Percentiles rank a stretch among this genome's conserved stretches.
phyloP scores from a whole-genome alignment of 1,140 invertebrate species.

The Metaphire vulgaris region DNA sequence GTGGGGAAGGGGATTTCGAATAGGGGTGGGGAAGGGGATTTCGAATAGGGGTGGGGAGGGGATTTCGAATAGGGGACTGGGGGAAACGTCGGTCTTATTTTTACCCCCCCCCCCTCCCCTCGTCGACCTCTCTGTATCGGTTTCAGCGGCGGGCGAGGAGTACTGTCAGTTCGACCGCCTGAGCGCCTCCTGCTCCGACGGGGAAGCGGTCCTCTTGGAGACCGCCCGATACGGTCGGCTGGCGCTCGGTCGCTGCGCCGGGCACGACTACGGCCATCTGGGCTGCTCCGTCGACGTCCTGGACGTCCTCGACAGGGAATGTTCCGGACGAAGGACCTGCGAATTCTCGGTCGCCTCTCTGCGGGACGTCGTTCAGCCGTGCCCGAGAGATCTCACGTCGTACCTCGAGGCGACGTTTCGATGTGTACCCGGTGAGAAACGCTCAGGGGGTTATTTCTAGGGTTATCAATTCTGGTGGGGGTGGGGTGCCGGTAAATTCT shows the following conservation, averaged over 20 bases:
- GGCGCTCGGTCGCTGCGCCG: slow-evolving; percentile 13
- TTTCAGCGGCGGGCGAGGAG: no score
- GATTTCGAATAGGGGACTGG: no score
- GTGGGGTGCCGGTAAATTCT: no score
- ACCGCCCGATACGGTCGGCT: slow-evolving; percentile 11
- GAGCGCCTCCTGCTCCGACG: not conserved
- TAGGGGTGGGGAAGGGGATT: no score
- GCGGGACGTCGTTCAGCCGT: slow-evolving; percentile 13
- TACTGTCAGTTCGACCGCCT: slow-evolving; percentile 7
- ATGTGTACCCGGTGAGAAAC: slow-evolving; percentile 21
- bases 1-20: no score
- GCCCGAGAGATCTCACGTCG: slow-evolving; percentile 20
- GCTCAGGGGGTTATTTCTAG: no score
- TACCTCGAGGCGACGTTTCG: slow-evolving; percentile 28
- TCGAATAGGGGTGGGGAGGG: no score
- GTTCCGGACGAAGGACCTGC: slow-evolving; percentile 22
- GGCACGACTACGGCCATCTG: slow-evolving; percentile 25
- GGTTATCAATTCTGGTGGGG: no score
- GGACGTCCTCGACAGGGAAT: slow-evolving; percentile 25
- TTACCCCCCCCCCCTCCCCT: no score
- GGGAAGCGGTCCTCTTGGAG: slow-evolving; percentile 3
- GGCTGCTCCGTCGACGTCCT: slow-evolving; percentile 30
- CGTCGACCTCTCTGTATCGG: no score
- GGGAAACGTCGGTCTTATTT: no score
- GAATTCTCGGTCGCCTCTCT: slow-evolving; percentile 14